Base-by-base conservation (phyloP, 1,140 invertebrate genomes). In the Drosophila ananassae region DNA sequence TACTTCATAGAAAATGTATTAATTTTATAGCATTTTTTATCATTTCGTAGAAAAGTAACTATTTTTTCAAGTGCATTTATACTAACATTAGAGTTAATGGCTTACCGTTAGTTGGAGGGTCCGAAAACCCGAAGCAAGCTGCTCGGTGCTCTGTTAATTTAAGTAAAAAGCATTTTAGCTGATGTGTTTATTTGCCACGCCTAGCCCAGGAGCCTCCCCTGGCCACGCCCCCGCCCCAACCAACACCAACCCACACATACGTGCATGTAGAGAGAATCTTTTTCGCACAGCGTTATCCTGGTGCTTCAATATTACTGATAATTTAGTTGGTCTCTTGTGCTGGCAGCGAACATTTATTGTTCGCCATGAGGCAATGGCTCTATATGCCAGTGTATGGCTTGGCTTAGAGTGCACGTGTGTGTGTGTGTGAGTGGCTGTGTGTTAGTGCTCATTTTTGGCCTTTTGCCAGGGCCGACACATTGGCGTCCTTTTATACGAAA, bases 171-270 rank as follows among this genome's bases (percentile, higher is more conserved):
- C 83, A 89, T 83, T 89, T 89, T 73, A 79, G 76, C 68, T 89
- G 83, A 89, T 89, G 83, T 89, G 83, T 89, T 89, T 89, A 89
- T 89, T 89, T 89, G 83, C 84, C 84, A 89, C 82, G 77, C 81
- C 81, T 53, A 59, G 39, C 72, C 7, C 6, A 39, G 57, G 22
- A n/a, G 13, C 32, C 61, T 28, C n/a, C 30, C n/a, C 47, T 21
- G 0, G 25, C 63, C 17, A 67, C 63, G 63, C 63, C 59, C 58
- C 59, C 2, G 6, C 17, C 41, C 13, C 10, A 37, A 7, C 17
- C 44, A 25, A 37, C 34, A 55, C 7, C 60, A 13, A 58, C 60
- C 57, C 41, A 44, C 28, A 66, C 41, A 57, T 17, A 48, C 30
- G 52, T 7, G 10, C 28, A 51, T n/a, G 7, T 17, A 46, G 10